Evolutionary conservation across 37 sponge, comb jelly and placozoan species (phyloP), one percentile per base, ranked within the genome.

Genomic region (Chondrilla cf. caribensis): DNA sequence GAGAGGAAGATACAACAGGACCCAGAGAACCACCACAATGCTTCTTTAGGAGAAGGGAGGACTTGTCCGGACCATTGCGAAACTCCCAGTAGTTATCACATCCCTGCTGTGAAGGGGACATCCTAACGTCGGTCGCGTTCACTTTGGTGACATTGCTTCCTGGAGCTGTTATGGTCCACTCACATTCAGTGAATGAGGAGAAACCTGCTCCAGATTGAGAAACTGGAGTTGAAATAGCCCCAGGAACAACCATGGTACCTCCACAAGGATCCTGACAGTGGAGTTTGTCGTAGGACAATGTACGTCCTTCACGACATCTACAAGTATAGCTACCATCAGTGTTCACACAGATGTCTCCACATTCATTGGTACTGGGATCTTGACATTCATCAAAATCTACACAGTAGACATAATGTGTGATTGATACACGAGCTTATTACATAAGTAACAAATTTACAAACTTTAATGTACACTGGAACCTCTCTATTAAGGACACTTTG

Each of bases 211-310:
- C 68, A 31, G 31, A 31, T 29, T 67, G 3, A n/a, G 32, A 67
- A 33, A 33, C 29, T 67, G 68, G 68, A 67, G 35, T 9, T 26
- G 32, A 6, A 67, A 67, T 67, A 4, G 68, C n/a, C 29, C 35
- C 68, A 67, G 68, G 68, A 33, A 33, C 68, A 33, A 17, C 35
- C 17, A 67, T 29, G 17, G 2, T 33, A 2, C 68, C 68, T 6
- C 68, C 35, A 67, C 68, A 67, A 18, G 35, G 35, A 6, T 67
- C 68, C 4, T 67, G 68, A 67, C 68, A 67, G 68, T 67, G 68
- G 29, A 26, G 29, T 18, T 33, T 33, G 29, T 67, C 68, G 17
- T 33, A 67, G 3, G 68, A 8, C 4, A 67, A 67, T 17, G 29
- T 29, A 18, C 32, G n/a, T 33, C 35, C 68, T 67, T 33, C 68